Base-by-base conservation (phyloP, 2,888 invertebrate species). In the Ephialtes manifestator region DNA sequence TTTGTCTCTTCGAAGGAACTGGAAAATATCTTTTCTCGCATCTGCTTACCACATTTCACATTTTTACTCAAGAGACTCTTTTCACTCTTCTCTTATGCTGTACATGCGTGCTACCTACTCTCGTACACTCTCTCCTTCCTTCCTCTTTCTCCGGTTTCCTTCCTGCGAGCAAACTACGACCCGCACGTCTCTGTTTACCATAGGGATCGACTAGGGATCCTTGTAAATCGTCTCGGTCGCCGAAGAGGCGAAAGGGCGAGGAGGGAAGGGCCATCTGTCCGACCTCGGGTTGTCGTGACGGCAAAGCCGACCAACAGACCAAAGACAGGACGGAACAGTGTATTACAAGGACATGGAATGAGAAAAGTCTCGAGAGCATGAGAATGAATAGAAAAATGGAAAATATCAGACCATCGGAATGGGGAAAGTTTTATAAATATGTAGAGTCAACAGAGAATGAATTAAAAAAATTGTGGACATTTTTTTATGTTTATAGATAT, bases 1-100 rank as follows among this genome's bases (percentile, higher is more conserved):
- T 2, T 24, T 20, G 11, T 55, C 53, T 8, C 10, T 10, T 24
- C 28, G 2, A n/a, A 63, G 35, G n/a, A 35, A 18, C 2, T 35
- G 35, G 35, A 18, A 63, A 63, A 63, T 28, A 24, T 28, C 13
- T 58, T 51, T 13, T 70, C 10, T 55, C 55, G 72, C 89, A 89
- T 89, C 87, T 89, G 89, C 84, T 68, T 48, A 82, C 77, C 89
- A 89, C 87, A 84, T 89, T 88, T 88, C 85, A 35, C 11, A 18
- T 65, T 65, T 88, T 88, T 85, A 84, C 75, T 63, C 78, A 82
- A 75, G 77, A 71, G 75, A 58, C 53, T 55, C 71, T 60, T 46
- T 39, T 20, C 70, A 60, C 65, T 65, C 55, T 5, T 24, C 48
- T 60, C 60, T 39, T 39, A 35, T 70, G 39, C 39, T 10, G 11